Evolutionary conservation across 2,888 invertebrate genomes (phyloP).

Genomic region (Syrphus vitripennis): DNA sequence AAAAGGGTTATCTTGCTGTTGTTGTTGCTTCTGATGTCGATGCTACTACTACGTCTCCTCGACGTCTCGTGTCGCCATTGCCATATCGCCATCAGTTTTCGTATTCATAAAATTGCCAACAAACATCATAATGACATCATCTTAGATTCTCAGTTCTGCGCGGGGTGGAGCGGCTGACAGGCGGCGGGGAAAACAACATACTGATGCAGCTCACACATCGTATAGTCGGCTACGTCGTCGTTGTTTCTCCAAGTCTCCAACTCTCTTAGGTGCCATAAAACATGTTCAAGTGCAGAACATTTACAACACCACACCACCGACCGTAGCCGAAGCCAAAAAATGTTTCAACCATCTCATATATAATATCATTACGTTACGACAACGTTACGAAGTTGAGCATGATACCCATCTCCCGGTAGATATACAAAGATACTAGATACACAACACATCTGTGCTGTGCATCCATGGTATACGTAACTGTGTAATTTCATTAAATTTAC

Average conservation of each 20-base stretch:
- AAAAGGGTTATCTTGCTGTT: slow-evolving; percentile 28
- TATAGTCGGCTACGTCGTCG: background rate
- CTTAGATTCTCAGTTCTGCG: background rate
- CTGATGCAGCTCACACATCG: slow-evolving; percentile 22
- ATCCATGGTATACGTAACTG: slow-evolving; percentile 22
- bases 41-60: background rate
- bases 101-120: slow-evolving; percentile 28
- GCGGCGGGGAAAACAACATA: slow-evolving; percentile 11
- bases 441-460: slow-evolving; percentile 13
- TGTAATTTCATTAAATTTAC: slow-evolving; percentile 58
- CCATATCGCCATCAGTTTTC: too few relatives aligned
- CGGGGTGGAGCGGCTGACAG: background rate
- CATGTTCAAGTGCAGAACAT: slow-evolving; percentile 67
- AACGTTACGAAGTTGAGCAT: background rate
- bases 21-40: background rate
- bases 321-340: slow-evolving; percentile 16
- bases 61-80: background rate
- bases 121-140: slow-evolving; percentile 64
- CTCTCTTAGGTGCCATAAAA: slow-evolving; percentile 66
- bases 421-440: background rate
- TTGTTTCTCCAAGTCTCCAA: slow-evolving; percentile 6
- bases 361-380: background rate
- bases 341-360: slow-evolving; percentile 11
- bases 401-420: slow-evolving; percentile 6
- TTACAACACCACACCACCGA: slow-evolving; percentile 16